Evolutionary conservation across 2,797 vertebrate genomes (phyloP), one percentile per base, ranked within the genome.

Genomic region (Otus scops): DNA sequence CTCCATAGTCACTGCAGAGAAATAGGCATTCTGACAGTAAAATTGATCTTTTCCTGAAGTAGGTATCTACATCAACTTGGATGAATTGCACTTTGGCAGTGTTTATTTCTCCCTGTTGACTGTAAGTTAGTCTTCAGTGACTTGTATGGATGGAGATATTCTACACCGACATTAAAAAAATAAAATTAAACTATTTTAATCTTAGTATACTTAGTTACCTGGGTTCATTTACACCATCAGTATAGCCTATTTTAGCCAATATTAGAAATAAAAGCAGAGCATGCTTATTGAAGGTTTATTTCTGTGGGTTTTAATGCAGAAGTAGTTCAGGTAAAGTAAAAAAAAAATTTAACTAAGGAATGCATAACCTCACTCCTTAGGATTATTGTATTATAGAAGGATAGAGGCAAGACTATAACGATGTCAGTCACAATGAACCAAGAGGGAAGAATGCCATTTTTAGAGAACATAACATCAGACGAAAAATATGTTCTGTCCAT

Each of bases 51-150:
- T 86, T 90, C 11, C 30, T 86, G 61, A 79, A 61, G 27, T 14
- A 50, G 9, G 1, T 30, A 67, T 38, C 56, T 65, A 16, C n/a
- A 47, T 45, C 18, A 87, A 1, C 16, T 60, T 67, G 20, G 3
- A 53, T 1, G 0, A 75, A 61, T 50, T 2, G 1, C 3, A 11
- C 28, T 63, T 85, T 60, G 20, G 8, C 8, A 38, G 9, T 24
- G 16, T 88, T 80, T 74, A 30, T 92, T 88, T 73, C 43, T 91
- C 20, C 14, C 21, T 9, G 17, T 21, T 74, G 50, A 50, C 41
- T 69, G 2, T 9, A 73, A 51, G 11, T 57, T 73, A 73, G 32
- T 73, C 38, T 53, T 73, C 63, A 65, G 39, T 59, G 67, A 59
- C 28, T 43, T 69, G 4, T 54, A 39, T 50, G 47, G 11, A 61